A percentile compares a stretch with the other conserved stretches of the same genome.
Conservation (phyloP, 1,140 invertebrate species). For the Cydia fagiglandana region DNA sequence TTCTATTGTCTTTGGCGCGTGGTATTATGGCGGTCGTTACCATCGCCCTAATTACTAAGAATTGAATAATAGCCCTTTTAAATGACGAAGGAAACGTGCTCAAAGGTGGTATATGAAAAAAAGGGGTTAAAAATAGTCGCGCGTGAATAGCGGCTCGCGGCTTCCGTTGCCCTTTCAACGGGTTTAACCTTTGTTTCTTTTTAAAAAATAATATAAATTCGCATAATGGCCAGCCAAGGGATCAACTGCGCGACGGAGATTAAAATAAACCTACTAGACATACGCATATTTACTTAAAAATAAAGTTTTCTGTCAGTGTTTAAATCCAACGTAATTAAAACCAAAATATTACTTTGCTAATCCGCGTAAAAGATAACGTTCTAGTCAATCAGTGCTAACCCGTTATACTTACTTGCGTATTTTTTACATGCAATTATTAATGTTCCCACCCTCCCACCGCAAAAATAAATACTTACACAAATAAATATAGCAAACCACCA, state of each 20-base stretch:
- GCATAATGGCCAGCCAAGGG: constrained; percentile 23
- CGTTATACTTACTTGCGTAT: too few relatives aligned
- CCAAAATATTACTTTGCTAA: too few relatives aligned
- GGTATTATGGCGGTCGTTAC: constrained; percentile 13
- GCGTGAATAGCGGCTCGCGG: constrained; percentile 27
- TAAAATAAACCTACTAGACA: constrained; percentile 9
- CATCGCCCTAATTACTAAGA: constrained; percentile 30
- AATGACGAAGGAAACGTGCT: constrained; percentile 22
- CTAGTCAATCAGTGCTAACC: too few relatives aligned
- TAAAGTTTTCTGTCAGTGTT: constrained; percentile 16
- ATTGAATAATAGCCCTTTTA: constrained; percentile 31
- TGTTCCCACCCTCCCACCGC: too few relatives aligned
- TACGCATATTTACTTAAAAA: constrained; percentile 11
- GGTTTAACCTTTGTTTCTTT: constrained; percentile 32
- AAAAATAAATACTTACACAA: too few relatives aligned
- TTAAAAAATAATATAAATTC: constrained; percentile 23
- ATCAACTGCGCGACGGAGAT: constrained; percentile 24
- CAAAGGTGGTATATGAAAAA: constrained; percentile 32
- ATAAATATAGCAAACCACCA: too few relatives aligned
- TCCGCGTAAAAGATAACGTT: too few relatives aligned
- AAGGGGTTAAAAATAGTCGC: constrained; percentile 29
- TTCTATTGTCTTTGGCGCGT: constrained; percentile 19
- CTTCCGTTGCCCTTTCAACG: constrained; percentile 35
- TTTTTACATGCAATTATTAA: too few relatives aligned
- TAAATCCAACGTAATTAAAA: too few relatives aligned